phyloP scores from a whole-genome alignment of 2,113 vertebrate genomes.

The Mastomys coucha region DNA sequence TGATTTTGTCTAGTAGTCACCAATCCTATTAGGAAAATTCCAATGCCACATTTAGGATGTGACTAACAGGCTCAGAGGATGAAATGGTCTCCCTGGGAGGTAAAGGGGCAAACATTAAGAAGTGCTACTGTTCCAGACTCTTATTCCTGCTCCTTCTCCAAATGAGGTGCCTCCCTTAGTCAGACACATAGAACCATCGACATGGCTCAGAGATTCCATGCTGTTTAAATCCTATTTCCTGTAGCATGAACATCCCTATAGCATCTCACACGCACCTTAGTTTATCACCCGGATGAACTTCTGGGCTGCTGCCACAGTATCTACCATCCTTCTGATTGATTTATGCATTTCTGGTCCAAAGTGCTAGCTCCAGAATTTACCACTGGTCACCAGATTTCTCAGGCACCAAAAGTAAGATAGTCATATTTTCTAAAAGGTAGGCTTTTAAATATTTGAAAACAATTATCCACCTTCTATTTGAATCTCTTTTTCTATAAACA shows the following conservation, averaged over 20 bases:
- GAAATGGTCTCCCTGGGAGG: background rate
- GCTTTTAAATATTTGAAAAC: slow-evolving; percentile 35
- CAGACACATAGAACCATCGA: background rate
- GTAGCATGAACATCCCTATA: background rate
- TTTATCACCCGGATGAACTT: background rate
- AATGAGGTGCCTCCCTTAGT: background rate
- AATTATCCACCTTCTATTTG: background rate
- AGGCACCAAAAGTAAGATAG: background rate
- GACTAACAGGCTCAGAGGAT: background rate
- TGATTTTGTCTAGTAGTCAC: background rate
- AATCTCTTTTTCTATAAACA: slow-evolving; percentile 31
- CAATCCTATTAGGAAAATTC: background rate
- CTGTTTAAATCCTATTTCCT: background rate
- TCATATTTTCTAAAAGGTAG: background rate
- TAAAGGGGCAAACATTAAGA: no score
- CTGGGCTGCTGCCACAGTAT: background rate
- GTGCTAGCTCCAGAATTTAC: background rate
- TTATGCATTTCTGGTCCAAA: background rate
- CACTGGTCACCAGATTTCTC: background rate
- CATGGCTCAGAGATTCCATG: background rate
- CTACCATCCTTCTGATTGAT: background rate
- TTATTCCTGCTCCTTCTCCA: background rate
- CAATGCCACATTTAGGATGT: background rate
- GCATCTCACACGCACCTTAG: background rate
- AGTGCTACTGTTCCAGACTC: background rate